A percentile compares a stretch with the other conserved stretches of the same genome.
phyloP scores from a whole-genome alignment of 2,888 invertebrate species.

The Julus scanicus region DNA sequence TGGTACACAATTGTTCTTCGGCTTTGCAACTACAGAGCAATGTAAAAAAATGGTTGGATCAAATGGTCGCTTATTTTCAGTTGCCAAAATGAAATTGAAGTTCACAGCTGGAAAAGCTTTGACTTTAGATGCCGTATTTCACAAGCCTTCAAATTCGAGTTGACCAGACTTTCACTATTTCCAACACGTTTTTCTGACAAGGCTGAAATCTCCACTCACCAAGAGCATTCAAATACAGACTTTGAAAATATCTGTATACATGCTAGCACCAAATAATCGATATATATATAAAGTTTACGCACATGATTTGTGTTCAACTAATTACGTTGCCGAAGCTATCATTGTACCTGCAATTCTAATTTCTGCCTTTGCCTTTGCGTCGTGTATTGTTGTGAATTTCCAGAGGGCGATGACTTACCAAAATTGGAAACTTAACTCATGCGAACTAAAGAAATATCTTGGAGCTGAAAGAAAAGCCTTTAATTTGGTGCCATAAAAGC shows the following conservation, averaged over 20 bases:
- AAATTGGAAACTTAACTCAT: background rate
- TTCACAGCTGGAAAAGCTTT: too few relatives aligned
- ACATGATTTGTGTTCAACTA: background rate
- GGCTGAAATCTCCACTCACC: background rate
- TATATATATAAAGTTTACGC: background rate
- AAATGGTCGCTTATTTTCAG: too few relatives aligned
- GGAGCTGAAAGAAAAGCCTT: background rate
- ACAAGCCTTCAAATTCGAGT: too few relatives aligned
- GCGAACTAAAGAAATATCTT: background rate
- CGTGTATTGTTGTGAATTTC: background rate
- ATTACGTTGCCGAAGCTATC: background rate
- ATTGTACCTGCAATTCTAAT: background rate
- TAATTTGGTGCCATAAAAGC: slow-evolving; percentile 21
- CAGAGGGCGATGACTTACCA: background rate
- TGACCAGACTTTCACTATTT: background rate
- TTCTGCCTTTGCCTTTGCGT: background rate
- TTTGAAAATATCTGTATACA: background rate
- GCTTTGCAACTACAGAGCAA: too few relatives aligned
- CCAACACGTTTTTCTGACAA: background rate
- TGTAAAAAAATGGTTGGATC: too few relatives aligned
- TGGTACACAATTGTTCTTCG: too few relatives aligned
- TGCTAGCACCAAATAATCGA: background rate
- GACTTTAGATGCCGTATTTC: too few relatives aligned
- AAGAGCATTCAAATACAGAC: background rate
- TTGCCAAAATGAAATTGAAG: too few relatives aligned